These are phyloP conservation scores for Anguilla pacifica DNA, from an alignment of 2,797 vertebrate species.

Conservation along the genomic window DNA sequence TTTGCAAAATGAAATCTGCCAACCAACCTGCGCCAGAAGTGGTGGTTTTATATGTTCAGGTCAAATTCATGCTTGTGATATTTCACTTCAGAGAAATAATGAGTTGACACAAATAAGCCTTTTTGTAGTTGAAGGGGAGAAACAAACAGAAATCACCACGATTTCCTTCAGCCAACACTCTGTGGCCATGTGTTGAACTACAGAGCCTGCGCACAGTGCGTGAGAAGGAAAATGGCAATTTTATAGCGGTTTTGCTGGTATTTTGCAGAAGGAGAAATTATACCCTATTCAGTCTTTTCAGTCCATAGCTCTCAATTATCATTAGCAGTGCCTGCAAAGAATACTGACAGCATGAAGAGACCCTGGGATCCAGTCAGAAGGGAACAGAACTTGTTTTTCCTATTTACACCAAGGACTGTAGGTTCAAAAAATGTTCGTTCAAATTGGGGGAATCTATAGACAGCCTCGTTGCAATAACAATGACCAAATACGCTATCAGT, in stretches of 20 bases:
- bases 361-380: conserved; percentile 27
- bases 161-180: conserved; percentile 64
- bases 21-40: conserved; percentile 26
- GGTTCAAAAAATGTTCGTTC: conserved; percentile 15
- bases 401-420: conserved; percentile 1
- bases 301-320: conserved; percentile 48
- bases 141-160: conserved; percentile 61
- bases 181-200: conserved; percentile 53
- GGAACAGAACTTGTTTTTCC: conserved; percentile 6
- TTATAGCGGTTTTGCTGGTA: conserved; percentile 68
- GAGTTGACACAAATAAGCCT: conserved; percentile 62
- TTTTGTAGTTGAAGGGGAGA: conserved; percentile 63
- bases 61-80: conserved; percentile 56
- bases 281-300: conserved; percentile 45
- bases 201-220: conserved; percentile 47
- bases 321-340: conserved; percentile 48
- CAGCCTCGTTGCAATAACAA: neutral
- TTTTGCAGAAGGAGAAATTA: conserved; percentile 53
- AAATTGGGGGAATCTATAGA: neutral
- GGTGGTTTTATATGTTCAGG: conserved; percentile 49
- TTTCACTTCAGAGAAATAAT: conserved; percentile 56
- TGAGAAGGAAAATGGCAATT: conserved; percentile 72
- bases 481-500: neutral
- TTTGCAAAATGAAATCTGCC: conserved; percentile 23
- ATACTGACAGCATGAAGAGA: conserved; percentile 30